Conservation (phyloP, 2,888 invertebrate genomes). For the Hirudinaria manillensis region DNA sequence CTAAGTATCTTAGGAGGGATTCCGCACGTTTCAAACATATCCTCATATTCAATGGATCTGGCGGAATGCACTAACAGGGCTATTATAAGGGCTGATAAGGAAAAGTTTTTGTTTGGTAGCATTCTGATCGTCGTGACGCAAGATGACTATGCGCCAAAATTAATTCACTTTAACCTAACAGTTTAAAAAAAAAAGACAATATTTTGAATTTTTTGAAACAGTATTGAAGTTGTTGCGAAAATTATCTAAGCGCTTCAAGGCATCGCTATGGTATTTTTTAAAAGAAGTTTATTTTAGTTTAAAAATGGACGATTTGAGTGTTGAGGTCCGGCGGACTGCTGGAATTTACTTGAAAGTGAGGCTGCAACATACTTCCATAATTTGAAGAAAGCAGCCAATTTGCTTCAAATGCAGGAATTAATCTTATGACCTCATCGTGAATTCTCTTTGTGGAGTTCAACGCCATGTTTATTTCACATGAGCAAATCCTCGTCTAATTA, state of each 20-base stretch:
- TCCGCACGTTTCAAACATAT: no score
- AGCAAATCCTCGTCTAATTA: background rate
- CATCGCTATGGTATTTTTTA: conserved; percentile 29
- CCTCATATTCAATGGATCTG: no score
- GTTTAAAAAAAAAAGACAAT: no score
- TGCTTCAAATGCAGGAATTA: background rate
- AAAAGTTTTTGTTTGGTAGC: no score
- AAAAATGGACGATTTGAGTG: conserved; percentile 34
- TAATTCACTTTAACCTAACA: no score
- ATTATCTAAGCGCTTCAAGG: conserved; percentile 20
- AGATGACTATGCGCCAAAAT: no score
- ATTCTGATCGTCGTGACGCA: no score
- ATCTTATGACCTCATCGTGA: background rate
- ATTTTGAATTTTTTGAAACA: no score
- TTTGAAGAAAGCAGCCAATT: background rate
- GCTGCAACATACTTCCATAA: background rate
- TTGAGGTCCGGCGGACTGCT: conserved; percentile 29
- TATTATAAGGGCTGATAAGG: no score
- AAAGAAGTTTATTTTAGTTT: conserved; percentile 25
- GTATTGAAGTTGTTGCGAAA: no score
- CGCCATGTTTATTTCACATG: background rate
- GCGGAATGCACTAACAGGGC: no score
- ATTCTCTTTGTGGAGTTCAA: background rate
- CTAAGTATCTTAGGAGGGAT: no score
- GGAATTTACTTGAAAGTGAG: conserved; percentile 32